These are phyloP conservation scores for Tricholaema leucomelas DNA, from an alignment of 2,113 vertebrate genomes.

Conservation along the genomic window DNA sequence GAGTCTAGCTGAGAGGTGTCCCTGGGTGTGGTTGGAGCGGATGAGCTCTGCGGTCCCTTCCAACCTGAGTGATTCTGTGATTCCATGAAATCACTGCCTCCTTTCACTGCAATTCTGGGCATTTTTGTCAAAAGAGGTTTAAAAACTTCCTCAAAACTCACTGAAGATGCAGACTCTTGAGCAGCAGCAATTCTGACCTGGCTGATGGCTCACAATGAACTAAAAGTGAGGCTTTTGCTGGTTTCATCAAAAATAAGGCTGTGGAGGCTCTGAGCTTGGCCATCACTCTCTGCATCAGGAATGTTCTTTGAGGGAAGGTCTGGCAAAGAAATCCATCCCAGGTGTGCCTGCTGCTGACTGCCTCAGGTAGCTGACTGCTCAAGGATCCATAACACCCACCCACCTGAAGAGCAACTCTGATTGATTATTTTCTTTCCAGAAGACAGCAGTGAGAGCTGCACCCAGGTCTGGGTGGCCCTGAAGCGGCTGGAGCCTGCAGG, in stretches of 20 bases:
- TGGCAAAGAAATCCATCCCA: not conserved
- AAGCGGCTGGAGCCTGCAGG: not conserved
- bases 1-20: too few relatives aligned
- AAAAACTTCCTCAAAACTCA: not conserved
- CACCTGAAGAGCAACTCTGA: not conserved
- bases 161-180: not conserved
- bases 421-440: not conserved
- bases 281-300: not conserved
- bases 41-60: too few relatives aligned
- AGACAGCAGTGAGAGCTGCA: not conserved
- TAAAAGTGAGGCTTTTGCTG: not conserved
- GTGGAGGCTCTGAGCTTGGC: not conserved
- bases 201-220: not conserved
- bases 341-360: rapidly evolving
- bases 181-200: not conserved
- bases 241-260: not conserved
- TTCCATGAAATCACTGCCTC: not conserved
- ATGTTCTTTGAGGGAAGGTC: not conserved
- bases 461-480: conserved; percentile 27
- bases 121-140: not conserved
- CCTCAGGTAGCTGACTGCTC: not conserved
- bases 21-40: too few relatives aligned
- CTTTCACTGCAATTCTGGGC: not conserved
- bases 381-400: not conserved
- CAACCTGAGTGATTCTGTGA: too few relatives aligned